A percentile compares a stretch with the other conserved stretches of the same genome.
phyloP scores from a whole-genome alignment of 2,113 vertebrate species.

The Corythoichthys haematopterus region DNA sequence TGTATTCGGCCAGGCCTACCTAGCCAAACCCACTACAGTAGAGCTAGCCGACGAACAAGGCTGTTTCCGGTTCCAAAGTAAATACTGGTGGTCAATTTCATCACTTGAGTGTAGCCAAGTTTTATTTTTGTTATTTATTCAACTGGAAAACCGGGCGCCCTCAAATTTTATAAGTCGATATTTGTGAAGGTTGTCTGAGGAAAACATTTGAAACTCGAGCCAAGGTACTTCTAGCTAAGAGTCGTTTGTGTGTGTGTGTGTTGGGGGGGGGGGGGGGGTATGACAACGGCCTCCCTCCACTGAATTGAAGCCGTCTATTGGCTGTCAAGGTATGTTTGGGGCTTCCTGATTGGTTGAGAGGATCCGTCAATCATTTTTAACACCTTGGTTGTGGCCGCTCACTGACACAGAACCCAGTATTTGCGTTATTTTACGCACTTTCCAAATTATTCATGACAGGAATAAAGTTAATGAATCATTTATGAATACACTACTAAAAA shows the following conservation, averaged over 20 bases:
- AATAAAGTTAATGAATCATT: too few species aligned
- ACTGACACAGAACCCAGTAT: background rate
- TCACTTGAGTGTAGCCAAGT: background rate
- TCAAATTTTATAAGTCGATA: too few species aligned
- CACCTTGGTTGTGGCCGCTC: background rate
- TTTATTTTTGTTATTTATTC: too few species aligned
- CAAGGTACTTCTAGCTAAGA: constrained; percentile 8
- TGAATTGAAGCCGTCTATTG: constrained; percentile 38
- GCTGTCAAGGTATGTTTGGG: background rate
- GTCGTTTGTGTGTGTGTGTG: background rate
- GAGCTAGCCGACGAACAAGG: background rate
- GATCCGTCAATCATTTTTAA: constrained; percentile 42
- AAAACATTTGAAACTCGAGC: constrained; percentile 1
- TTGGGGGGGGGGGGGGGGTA: background rate
- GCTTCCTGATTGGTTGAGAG: constrained; percentile 43
- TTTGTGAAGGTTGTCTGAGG: too few species aligned
- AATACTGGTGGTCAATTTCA: background rate
- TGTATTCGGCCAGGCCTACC: constrained; percentile 71
- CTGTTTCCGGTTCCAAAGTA: constrained; percentile 50
- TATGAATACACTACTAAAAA: too few species aligned
- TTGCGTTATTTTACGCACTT: background rate
- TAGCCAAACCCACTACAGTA: constrained; percentile 44
- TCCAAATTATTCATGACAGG: too few species aligned
- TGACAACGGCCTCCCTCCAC: constrained; percentile 43
- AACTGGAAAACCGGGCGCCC: too few species aligned